These are phyloP conservation scores for Diacarnus erythraeanus DNA, from an alignment of 37 sponge, comb jelly and placozoan genomes.

Conservation along the genomic window DNA sequence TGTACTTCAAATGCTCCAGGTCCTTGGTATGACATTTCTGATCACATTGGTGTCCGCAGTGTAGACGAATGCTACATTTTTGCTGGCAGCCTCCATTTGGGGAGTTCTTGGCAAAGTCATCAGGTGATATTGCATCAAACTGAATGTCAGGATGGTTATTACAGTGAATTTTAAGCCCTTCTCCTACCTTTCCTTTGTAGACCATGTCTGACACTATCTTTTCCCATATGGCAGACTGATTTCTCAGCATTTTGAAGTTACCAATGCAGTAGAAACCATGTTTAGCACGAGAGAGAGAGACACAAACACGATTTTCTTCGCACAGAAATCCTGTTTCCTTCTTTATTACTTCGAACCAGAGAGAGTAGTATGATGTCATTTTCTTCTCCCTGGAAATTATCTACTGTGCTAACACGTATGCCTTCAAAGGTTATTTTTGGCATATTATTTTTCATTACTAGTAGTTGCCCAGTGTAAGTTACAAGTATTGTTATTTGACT, in stretches of 20 bases:
- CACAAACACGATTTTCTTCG: conserved; percentile 90
- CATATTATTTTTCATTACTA: conserved; percentile 46
- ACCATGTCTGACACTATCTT: conserved; percentile 51
- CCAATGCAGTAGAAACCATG: conserved; percentile 92
- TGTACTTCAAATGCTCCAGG: conserved; percentile 58
- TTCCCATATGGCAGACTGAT: conserved; percentile 60
- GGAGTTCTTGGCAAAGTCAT: conserved; percentile 57
- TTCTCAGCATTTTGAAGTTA: conserved; percentile 71
- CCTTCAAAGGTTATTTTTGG: conserved; percentile 53
- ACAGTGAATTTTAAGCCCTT: conserved; percentile 64
- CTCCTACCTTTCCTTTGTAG: conserved; percentile 30
- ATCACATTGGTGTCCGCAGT: conserved; percentile 76
- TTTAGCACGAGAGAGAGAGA: conserved; percentile 92
- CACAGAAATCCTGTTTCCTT: conserved; percentile 73
- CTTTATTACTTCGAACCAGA: conserved; percentile 75
- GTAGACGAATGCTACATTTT: conserved; percentile 50
- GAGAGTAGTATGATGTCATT: conserved; percentile 91
- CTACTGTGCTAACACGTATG: conserved; percentile 70
- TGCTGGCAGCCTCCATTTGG: conserved; percentile 75
- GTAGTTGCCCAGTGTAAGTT: conserved; percentile 84
- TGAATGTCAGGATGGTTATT: conserved; percentile 68
- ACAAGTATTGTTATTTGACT: conserved; percentile 83
- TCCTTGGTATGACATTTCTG: conserved; percentile 62
- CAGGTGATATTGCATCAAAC: conserved; percentile 11
- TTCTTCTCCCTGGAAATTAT: conserved; percentile 97